These are phyloP conservation scores for Anoura caudifer DNA, from an alignment of 2,113 vertebrate genomes.

Conservation along the genomic window DNA sequence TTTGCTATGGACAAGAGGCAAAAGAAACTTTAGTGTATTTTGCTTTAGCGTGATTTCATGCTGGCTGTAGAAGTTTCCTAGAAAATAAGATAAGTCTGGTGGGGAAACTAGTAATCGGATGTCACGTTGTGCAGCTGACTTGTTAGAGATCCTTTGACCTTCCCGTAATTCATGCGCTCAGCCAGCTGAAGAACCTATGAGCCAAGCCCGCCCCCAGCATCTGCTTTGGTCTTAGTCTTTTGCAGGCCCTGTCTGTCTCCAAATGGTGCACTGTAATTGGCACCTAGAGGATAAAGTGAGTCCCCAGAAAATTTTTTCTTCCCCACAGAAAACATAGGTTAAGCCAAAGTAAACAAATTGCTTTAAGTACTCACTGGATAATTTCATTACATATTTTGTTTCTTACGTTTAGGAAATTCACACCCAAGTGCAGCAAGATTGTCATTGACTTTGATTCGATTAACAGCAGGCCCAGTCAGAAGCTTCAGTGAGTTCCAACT, in stretches of 20 bases:
- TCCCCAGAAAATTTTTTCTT: constrained; percentile 61
- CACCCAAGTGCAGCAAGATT: constrained; percentile 86
- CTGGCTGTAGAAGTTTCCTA: constrained; percentile 65
- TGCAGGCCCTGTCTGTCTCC: constrained; percentile 73
- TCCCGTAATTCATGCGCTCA: constrained; percentile 79
- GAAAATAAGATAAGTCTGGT: constrained; percentile 61
- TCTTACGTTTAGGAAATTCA: constrained; percentile 85
- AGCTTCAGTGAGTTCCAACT: constrained; percentile 77
- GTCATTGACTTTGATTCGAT: constrained; percentile 91
- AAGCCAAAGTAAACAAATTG: constrained; percentile 78
- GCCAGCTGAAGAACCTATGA: constrained; percentile 64
- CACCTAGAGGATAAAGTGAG: constrained; percentile 73
- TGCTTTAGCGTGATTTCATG: constrained; percentile 40
- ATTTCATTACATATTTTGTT: constrained; percentile 54
- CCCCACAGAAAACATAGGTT: constrained; percentile 67
- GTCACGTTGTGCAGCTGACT: constrained; percentile 69
- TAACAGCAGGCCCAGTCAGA: constrained; percentile 80
- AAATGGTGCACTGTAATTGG: constrained; percentile 82
- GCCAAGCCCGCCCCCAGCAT: constrained; percentile 61
- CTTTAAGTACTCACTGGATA: constrained; percentile 67
- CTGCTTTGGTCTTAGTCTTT: constrained; percentile 79
- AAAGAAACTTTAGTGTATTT: constrained; percentile 25
- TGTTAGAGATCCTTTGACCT: constrained; percentile 78
- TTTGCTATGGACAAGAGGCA: constrained; percentile 7
- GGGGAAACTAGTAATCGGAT: constrained; percentile 62